Conservation (phyloP, 2,888 invertebrate species). For the Nesidiocoris tenuis region DNA sequence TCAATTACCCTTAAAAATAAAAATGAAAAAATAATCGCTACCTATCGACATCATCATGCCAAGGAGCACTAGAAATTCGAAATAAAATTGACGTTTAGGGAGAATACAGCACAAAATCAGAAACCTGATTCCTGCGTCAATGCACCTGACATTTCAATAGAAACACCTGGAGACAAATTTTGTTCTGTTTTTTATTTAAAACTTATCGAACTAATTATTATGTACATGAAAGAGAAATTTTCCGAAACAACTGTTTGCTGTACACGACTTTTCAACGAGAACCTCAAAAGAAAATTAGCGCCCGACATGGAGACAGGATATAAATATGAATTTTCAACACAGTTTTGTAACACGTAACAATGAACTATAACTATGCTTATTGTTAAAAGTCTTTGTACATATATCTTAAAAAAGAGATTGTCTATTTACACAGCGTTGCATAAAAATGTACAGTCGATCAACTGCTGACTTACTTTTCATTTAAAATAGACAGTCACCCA, state of each 20-base stretch:
- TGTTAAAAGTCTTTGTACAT: conserved; percentile 46
- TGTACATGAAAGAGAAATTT: conserved; percentile 1
- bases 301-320: conserved; percentile 18
- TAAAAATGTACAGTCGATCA: conserved; percentile 41
- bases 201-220: background rate
- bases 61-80: background rate
- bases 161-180: background rate
- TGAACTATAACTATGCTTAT: conserved; percentile 9
- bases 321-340: conserved; percentile 40
- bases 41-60: background rate
- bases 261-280: conserved; percentile 23
- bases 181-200: background rate
- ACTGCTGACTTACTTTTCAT: conserved; percentile 34
- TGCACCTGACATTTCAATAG: background rate
- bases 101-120: too few species aligned
- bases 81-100: background rate
- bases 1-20: conserved; percentile 23
- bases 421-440: conserved; percentile 46
- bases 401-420: conserved; percentile 12
- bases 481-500: conserved; percentile 30
- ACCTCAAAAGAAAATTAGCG: background rate
- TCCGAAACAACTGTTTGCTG: conserved; percentile 13
- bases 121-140: too few species aligned
- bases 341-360: conserved; percentile 30
- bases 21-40: background rate